Percentiles rank a stretch among this genome's conserved stretches.
Conservation (phyloP, 1,140 invertebrate species). For the Delia radicum region DNA sequence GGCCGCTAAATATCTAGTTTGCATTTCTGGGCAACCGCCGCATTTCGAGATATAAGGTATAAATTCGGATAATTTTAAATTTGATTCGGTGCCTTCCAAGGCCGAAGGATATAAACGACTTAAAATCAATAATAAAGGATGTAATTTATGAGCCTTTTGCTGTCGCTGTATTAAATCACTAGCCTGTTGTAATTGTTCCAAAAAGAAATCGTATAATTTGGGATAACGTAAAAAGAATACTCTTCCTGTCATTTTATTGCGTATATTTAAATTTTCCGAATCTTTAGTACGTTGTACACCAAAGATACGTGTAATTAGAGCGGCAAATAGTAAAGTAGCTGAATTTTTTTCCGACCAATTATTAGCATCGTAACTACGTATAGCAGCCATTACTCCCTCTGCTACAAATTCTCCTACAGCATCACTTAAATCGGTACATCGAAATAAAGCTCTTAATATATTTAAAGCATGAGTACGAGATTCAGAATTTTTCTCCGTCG, state of each 20-base stretch:
- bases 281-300: slow-evolving; percentile 79
- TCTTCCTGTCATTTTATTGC: slow-evolving; percentile 75
- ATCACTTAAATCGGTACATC: slow-evolving; percentile 74
- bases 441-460: slow-evolving; percentile 78
- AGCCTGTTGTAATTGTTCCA: slow-evolving; percentile 55
- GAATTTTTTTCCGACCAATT: slow-evolving; percentile 86
- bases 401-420: slow-evolving; percentile 71
- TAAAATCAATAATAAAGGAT: slow-evolving; percentile 78
- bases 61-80: slow-evolving; percentile 60
- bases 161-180: not conserved
- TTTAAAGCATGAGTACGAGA: slow-evolving; percentile 80
- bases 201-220: slow-evolving; percentile 73
- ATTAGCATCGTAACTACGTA: slow-evolving; percentile 71
- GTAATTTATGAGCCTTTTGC: slow-evolving; percentile 61
- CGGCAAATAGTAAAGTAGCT: slow-evolving; percentile 79
- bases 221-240: slow-evolving; percentile 88
- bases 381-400: slow-evolving; percentile 70
- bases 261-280: slow-evolving; percentile 68
- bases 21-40: slow-evolving; percentile 62
- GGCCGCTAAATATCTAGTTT: slow-evolving; percentile 68
- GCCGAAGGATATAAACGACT: slow-evolving; percentile 75
- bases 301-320: slow-evolving; percentile 86
- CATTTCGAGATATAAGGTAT: slow-evolving; percentile 58
- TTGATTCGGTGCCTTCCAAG: slow-evolving; percentile 66
- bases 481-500: slow-evolving; percentile 40